A percentile compares a stretch with the other conserved stretches of the same genome.
Evolutionary conservation across 2,797 vertebrate genomes (phyloP).

Genomic region (Microhierax caerulescens): DNA sequence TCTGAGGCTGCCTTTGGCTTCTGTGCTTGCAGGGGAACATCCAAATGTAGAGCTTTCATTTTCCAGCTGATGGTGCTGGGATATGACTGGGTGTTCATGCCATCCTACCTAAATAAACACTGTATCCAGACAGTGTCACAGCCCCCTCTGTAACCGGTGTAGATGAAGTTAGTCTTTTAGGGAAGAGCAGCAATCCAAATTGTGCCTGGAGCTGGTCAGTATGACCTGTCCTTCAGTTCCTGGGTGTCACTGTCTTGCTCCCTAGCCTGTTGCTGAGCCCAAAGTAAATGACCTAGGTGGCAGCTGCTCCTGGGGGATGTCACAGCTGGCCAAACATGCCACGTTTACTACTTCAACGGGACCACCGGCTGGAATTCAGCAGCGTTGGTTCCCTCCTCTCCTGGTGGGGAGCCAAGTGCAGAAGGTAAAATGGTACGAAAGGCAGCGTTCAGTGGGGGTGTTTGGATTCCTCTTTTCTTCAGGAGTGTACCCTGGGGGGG

Average conservation of each 20-base stretch:
- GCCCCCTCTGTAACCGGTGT: background rate
- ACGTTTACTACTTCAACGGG: background rate
- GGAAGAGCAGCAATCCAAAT: background rate
- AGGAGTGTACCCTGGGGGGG: rapidly evolving
- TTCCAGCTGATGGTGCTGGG: background rate
- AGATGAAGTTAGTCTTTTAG: background rate
- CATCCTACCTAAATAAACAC: background rate
- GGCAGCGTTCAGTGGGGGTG: background rate
- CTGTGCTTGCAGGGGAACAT: background rate
- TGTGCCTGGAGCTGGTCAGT: background rate
- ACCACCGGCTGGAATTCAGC: background rate
- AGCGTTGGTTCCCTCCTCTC: background rate
- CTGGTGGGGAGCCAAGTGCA: background rate
- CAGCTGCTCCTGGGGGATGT: background rate
- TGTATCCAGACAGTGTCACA: background rate
- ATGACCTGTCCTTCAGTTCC: background rate
- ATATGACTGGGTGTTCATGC: background rate
- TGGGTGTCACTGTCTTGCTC: background rate
- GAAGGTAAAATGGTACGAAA: background rate
- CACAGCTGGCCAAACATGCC: background rate
- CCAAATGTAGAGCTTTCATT: background rate
- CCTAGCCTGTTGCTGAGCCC: background rate
- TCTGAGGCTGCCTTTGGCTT: background rate
- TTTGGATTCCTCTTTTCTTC: background rate
- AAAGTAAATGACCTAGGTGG: background rate